These are phyloP conservation scores for Ceratina australensis DNA, from an alignment of 1,140 invertebrate species.

Conservation along the genomic window DNA sequence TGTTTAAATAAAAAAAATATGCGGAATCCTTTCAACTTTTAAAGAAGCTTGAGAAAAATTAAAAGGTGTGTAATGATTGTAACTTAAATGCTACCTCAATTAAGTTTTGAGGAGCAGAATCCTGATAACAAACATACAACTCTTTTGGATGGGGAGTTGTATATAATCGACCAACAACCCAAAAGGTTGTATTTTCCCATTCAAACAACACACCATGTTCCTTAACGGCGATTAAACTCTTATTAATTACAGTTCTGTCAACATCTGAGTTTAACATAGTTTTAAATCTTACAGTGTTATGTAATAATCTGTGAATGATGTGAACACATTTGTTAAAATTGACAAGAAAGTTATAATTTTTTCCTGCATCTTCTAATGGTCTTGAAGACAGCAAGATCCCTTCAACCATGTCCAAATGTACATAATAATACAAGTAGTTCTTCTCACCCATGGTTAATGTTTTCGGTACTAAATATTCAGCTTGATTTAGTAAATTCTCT, in stretches of 20 bases:
- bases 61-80: conserved; percentile 36
- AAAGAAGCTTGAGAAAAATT: not conserved
- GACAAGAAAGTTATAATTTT: conserved; percentile 81
- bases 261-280: conserved; percentile 81
- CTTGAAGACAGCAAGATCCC: conserved; percentile 84
- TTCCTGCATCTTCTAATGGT: conserved; percentile 70
- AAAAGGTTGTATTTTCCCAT: conserved; percentile 75
- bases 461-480: conserved; percentile 83
- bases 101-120: conserved; percentile 88
- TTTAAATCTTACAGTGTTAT: conserved; percentile 84
- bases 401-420: conserved; percentile 84
- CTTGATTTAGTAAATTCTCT: conserved; percentile 85
- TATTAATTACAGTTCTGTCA: conserved; percentile 82
- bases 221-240: conserved; percentile 88
- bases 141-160: conserved; percentile 86
- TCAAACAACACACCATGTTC: conserved; percentile 86
- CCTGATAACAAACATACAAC: conserved; percentile 89
- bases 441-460: conserved; percentile 83
- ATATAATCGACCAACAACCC: conserved; percentile 84
- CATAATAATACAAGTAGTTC: conserved; percentile 85
- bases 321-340: conserved; percentile 85
- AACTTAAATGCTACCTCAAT: conserved; percentile 90
- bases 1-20: not conserved
- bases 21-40: not conserved
- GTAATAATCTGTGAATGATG: conserved; percentile 84